Conservation (phyloP, 2,113 vertebrate species). For the Raphicerus campestris region DNA sequence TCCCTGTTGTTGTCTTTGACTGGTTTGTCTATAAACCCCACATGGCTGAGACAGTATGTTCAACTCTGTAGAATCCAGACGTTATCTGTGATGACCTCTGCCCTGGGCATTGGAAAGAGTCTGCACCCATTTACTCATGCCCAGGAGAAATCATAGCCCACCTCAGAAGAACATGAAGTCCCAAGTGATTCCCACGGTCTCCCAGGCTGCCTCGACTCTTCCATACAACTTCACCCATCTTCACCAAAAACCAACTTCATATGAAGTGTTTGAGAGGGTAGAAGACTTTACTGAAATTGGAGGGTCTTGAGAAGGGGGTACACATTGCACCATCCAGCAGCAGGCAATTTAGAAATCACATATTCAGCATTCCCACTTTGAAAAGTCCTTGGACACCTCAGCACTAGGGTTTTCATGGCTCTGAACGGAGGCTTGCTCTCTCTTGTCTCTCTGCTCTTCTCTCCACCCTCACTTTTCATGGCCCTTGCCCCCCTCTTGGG, state of each 20-base stretch:
- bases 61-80: background rate
- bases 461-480: background rate
- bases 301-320: background rate
- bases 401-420: background rate
- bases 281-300: background rate
- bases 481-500: background rate
- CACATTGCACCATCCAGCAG: background rate
- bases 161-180: background rate
- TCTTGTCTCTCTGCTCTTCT: background rate
- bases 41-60: background rate
- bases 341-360: background rate
- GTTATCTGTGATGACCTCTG: background rate
- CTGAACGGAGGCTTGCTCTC: background rate
- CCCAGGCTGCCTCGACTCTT: background rate
- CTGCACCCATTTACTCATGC: background rate
- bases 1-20: fast-evolving
- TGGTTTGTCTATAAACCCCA: background rate
- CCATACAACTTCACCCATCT: fast-evolving
- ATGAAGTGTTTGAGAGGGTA: background rate
- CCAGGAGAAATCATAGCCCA: background rate
- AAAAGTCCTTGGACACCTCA: background rate
- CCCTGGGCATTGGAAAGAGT: background rate
- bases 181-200: background rate
- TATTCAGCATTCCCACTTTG: background rate
- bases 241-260: background rate